phyloP scores from a whole-genome alignment of 2,113 vertebrate genomes.

The Neotoma lepida region DNA sequence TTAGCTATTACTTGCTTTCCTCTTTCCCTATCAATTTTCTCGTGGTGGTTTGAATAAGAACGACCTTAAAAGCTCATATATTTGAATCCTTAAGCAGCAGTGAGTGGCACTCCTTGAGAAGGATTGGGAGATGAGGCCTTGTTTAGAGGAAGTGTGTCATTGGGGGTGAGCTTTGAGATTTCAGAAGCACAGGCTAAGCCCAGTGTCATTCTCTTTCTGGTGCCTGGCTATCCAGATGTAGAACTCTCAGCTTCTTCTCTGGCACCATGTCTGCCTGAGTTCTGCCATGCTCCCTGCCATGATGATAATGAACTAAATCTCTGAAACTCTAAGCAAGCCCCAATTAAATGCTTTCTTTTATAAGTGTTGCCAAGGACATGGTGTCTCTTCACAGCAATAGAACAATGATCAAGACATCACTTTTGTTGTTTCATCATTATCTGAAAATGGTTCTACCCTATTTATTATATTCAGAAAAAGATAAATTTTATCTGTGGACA shows the following conservation, averaged over 20 bases:
- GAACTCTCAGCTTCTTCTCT: not conserved
- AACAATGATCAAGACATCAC: not conserved
- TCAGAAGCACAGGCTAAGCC: too few relatives aligned
- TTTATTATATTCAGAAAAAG: not conserved
- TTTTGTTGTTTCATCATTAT: not conserved
- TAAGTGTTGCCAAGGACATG: not conserved
- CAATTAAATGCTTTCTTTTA: not conserved
- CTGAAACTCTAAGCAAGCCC: not conserved
- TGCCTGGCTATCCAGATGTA: not conserved
- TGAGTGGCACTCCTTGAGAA: not conserved
- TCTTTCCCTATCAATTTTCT: not conserved
- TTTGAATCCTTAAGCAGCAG: not conserved
- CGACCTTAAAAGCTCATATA: not conserved
- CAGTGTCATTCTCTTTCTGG: not conserved
- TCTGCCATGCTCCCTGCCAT: not conserved
- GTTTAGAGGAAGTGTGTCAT: not conserved
- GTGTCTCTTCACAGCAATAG: not conserved
- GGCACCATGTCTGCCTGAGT: too few relatives aligned
- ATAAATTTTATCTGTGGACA: not conserved
- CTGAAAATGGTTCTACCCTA: not conserved
- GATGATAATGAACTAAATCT: not conserved
- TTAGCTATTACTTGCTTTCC: not conserved
- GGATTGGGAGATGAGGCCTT: not conserved
- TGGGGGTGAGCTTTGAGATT: not conserved
- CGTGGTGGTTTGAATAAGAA: not conserved